Percentiles rank a stretch among this genome's conserved stretches.
Conservation (phyloP, 2,888 invertebrate species). For the Limnephilus rhombicus region DNA sequence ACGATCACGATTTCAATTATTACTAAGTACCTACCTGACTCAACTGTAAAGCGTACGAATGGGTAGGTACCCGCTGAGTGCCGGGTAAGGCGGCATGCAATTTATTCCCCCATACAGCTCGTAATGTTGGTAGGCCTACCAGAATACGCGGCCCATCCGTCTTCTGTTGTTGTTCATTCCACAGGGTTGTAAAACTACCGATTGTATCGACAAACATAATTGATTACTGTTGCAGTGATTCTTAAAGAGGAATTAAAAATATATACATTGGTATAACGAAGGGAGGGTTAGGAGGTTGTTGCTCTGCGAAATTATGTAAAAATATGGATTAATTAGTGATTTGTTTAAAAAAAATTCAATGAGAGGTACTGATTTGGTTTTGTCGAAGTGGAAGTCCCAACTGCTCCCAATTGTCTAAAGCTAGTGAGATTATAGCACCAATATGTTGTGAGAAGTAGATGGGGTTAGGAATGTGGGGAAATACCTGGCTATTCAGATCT, state of each 20-base stretch:
- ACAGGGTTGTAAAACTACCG: not conserved
- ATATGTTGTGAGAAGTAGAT: too few species aligned
- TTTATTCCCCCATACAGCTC: conserved; percentile 28
- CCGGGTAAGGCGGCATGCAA: conserved; percentile 7
- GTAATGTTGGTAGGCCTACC: conserved; percentile 4
- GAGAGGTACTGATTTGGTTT: not conserved
- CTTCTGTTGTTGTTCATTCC: not conserved
- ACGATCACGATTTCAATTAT: conserved; percentile 39
- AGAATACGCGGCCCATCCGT: conserved; percentile 16
- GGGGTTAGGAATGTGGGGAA: too few species aligned
- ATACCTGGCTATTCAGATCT: too few species aligned
- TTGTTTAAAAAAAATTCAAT: not conserved
- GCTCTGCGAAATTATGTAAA: not conserved
- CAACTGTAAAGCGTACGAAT: conserved; percentile 1
- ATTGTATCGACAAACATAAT: not conserved
- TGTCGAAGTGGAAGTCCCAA: too few species aligned
- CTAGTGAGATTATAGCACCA: too few species aligned
- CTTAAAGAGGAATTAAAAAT: not conserved
- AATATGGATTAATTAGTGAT: too few species aligned
- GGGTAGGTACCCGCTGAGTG: conserved; percentile 1
- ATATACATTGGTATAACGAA: not conserved
- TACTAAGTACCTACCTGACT: conserved; percentile 7
- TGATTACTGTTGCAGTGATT: not conserved
- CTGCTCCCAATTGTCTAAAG: too few species aligned
- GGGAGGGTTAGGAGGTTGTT: not conserved